Conservation (phyloP, 2,113 vertebrate genomes). For the Macquaria ambigua region DNA sequence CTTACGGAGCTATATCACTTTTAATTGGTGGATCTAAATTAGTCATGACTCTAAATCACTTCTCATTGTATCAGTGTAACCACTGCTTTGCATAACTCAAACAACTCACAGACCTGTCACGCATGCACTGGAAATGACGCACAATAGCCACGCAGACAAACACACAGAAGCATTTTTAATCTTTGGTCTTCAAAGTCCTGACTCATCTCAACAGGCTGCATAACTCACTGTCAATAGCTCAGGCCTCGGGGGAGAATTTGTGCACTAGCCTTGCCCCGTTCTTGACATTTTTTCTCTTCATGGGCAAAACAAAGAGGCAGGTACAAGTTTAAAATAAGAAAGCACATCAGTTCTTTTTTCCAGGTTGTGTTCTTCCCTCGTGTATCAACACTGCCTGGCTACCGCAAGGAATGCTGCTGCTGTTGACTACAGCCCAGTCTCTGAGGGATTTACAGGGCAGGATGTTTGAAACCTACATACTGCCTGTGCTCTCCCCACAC, state of each 20-base stretch:
- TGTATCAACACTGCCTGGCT: conserved; percentile 53
- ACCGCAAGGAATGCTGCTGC: conserved; percentile 49
- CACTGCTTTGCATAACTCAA: not conserved
- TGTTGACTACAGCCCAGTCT: conserved; percentile 55
- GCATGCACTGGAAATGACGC: conserved; percentile 7
- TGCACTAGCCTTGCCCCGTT: conserved; percentile 17
- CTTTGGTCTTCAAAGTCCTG: conserved; percentile 40
- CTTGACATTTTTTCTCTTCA: conserved; percentile 31
- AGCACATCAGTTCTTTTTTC: conserved; percentile 24
- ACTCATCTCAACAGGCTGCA: conserved; percentile 47
- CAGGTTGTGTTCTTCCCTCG: conserved; percentile 12
- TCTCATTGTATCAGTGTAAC: not conserved
- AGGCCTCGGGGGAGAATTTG: conserved; percentile 5
- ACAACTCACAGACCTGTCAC: not conserved
- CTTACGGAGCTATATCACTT: not conserved
- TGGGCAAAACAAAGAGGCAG: conserved; percentile 39
- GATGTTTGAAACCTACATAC: conserved; percentile 33
- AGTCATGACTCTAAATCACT: not conserved
- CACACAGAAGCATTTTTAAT: conserved; percentile 27
- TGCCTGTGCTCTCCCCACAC: conserved; percentile 17
- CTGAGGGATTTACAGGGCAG: conserved; percentile 44
- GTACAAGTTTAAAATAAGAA: conserved; percentile 23
- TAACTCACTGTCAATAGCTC: conserved; percentile 30
- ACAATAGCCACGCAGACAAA: not conserved
- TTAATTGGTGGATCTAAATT: not conserved